A percentile compares a stretch with the other conserved stretches of the same genome.
Evolutionary conservation across 2,797 vertebrate species (phyloP).

Genomic region (Tapirus indicus): DNA sequence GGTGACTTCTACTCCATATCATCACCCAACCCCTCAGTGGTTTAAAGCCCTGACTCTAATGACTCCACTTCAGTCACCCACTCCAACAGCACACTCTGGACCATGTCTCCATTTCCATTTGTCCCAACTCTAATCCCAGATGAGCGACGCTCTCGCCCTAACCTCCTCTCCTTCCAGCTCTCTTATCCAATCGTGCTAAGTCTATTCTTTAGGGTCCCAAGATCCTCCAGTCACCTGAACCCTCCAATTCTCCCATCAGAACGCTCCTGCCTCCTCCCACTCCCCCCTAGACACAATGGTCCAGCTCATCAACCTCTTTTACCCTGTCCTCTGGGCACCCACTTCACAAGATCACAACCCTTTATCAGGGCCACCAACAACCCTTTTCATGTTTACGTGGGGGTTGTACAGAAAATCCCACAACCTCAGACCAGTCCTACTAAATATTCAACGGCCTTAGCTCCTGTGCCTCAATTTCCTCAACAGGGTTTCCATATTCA

Average conservation of each 20-base stretch:
- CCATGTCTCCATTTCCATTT: not conserved
- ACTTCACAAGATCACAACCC: not conserved
- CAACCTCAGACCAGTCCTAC: not conserved
- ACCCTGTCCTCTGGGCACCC: not conserved
- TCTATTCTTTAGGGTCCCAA: not conserved
- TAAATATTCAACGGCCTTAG: not conserved
- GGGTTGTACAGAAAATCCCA: not conserved
- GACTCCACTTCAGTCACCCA: not conserved
- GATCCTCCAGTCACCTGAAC: not conserved
- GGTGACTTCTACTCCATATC: not conserved
- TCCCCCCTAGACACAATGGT: not conserved
- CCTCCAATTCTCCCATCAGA: not conserved
- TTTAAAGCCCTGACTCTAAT: not conserved
- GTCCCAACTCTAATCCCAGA: not conserved
- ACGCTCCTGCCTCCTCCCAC: not conserved
- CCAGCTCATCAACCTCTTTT: not conserved
- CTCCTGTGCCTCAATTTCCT: not conserved
- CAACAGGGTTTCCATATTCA: not conserved
- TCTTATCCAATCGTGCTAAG: too few species aligned
- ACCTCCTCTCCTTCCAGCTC: not conserved
- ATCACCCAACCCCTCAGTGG: not conserved
- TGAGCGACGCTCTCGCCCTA: not conserved
- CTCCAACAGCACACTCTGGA: not conserved
- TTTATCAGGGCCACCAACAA: not conserved
- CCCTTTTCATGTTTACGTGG: not conserved